A percentile compares a stretch with the other conserved stretches of the same genome.
Evolutionary conservation across 2,888 invertebrate genomes (phyloP).

Genomic region (Onthophagus sagittarius): DNA sequence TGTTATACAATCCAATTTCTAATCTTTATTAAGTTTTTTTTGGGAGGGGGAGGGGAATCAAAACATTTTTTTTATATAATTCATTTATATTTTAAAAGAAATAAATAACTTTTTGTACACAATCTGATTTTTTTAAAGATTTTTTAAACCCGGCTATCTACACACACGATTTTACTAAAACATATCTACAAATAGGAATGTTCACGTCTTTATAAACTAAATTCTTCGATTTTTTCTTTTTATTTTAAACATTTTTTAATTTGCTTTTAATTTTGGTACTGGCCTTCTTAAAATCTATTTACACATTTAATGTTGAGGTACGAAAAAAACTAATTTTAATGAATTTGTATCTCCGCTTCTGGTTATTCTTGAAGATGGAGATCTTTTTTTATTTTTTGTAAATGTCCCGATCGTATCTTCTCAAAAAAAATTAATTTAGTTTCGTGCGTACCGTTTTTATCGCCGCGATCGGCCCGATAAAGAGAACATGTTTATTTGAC

Average conservation of each 20-base stretch:
- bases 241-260: slow-evolving; percentile 7
- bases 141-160: slow-evolving; percentile 24
- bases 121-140: slow-evolving; percentile 14
- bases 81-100: slow-evolving; percentile 27
- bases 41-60: neutral
- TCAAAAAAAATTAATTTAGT: slow-evolving; percentile 22
- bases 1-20: neutral
- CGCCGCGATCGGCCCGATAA: slow-evolving; percentile 28
- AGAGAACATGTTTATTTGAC: slow-evolving; percentile 29
- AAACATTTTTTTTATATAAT: slow-evolving; percentile 10
- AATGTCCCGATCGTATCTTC: slow-evolving; percentile 13
- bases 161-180: slow-evolving; percentile 17
- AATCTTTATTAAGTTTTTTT: neutral
- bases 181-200: slow-evolving; percentile 20
- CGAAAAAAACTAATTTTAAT: neutral
- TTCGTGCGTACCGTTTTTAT: slow-evolving; percentile 22
- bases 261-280: neutral
- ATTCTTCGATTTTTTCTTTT: slow-evolving; percentile 2
- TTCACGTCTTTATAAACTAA: slow-evolving; percentile 12
- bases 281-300: slow-evolving; percentile 6
- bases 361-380: neutral
- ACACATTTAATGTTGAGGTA: neutral
- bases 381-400: neutral
- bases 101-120: slow-evolving; percentile 29
- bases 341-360: neutral